Base-by-base conservation (phyloP, 2,797 vertebrate genomes). In the Arrhamphus sclerolepis region DNA sequence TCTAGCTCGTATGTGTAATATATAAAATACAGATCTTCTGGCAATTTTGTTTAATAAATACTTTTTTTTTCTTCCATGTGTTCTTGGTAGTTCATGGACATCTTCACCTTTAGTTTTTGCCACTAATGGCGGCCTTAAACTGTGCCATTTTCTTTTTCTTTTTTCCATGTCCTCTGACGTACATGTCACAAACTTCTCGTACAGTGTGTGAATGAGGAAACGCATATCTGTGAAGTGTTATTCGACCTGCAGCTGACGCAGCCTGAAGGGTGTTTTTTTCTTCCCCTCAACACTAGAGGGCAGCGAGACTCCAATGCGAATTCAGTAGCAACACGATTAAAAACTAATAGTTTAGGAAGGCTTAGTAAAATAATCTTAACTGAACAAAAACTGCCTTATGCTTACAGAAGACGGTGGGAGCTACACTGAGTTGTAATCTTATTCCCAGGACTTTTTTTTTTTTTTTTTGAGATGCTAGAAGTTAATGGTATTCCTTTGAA, bases 11-110 rank as follows among this genome's bases (percentile, higher is more conserved):
- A 78, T 29, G 21, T 54, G 14, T 64, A 60, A 73, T 57, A 73
- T 72, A 54, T 71, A 62, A 54, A 61, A 59, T 47, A 66, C 67
- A 77, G 70, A 80, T 88, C 85, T 85, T 89, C 72, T 80, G 87
- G 85, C 87, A 77, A 66, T 78, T 84, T 82, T 65, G 39, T 75
- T 69, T 31, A 83, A 85, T 88, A 80, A 89, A 85, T 62, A 16
- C 64, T 42, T 56, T 9, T 10, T 24, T 85, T 83, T 77, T 73
- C 42, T 77, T 73, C 42, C 50, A 66, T 81, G 48, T 66, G 75
- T 86, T 81, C 68, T 83, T 29, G 11, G 65, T 84, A 62, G 67
- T 77, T 78, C 67, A 65, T 79, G 70, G 70, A 85, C 74, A 52
- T 84, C 66, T 77, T 62, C 56, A 78, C 53, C 67, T 79, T 79